Evolutionary conservation across 2,797 vertebrate genomes (phyloP).

Genomic region (Acestrorhynchus altus): DNA sequence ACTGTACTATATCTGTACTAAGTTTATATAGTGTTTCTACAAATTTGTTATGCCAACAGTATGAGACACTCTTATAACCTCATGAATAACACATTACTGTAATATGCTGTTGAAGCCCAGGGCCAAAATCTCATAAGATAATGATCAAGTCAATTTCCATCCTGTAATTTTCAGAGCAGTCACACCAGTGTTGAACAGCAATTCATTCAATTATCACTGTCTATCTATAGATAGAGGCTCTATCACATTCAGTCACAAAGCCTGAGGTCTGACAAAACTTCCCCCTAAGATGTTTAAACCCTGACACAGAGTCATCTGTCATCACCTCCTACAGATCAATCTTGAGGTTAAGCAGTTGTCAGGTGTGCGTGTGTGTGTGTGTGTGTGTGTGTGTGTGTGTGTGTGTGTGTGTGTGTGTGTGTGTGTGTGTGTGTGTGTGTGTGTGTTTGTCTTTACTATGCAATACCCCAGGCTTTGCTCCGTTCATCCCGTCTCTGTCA

Average conservation of each 20-base stretch:
- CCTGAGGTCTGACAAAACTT: not conserved
- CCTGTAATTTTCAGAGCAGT: not conserved
- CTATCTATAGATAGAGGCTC: not conserved
- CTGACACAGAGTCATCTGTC: not conserved
- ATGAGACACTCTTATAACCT: not conserved
- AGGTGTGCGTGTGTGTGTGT: constrained; percentile 14
- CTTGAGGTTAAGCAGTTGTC: not conserved
- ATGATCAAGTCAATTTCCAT: not conserved
- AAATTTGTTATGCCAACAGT: no score
- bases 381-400: constrained; percentile 17
- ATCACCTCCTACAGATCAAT: not conserved
- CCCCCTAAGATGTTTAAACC: not conserved
- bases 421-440: constrained; percentile 12
- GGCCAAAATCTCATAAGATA: not conserved
- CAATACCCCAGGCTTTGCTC: constrained; percentile 21
- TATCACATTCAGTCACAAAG: not conserved
- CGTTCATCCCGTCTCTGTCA: constrained; percentile 50
- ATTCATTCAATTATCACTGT: not conserved
- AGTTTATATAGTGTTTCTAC: no score
- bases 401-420: constrained; percentile 17
- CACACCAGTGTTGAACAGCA: not conserved
- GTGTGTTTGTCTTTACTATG: constrained; percentile 13
- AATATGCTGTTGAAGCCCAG: not conserved
- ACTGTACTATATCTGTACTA: no score
- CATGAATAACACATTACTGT: not conserved